phyloP scores from a whole-genome alignment of 2,888 invertebrate genomes.

The Spodoptera picta region DNA sequence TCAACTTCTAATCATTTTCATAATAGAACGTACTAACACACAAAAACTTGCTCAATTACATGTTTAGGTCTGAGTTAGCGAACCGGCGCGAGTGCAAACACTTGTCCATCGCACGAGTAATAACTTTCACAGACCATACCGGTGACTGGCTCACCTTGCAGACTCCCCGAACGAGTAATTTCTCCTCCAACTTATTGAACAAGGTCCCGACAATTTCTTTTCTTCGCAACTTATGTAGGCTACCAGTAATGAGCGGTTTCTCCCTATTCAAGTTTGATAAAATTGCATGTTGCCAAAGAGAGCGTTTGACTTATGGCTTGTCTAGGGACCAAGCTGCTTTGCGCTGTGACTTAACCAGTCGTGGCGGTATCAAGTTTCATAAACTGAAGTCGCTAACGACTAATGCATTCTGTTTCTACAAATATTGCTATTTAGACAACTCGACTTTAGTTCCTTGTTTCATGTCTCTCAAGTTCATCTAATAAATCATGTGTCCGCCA shows the following conservation, averaged over 20 bases:
- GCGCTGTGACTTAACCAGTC: slow-evolving; percentile 60
- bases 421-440: slow-evolving; percentile 40
- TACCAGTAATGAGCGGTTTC: slow-evolving; percentile 81
- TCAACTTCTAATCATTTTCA: slow-evolving; percentile 47
- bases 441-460: slow-evolving; percentile 50
- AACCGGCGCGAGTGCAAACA: slow-evolving; percentile 36
- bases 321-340: slow-evolving; percentile 52
- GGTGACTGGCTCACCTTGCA: slow-evolving; percentile 79
- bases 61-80: slow-evolving; percentile 57
- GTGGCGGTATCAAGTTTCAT: slow-evolving; percentile 63
- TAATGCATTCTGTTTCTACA: slow-evolving; percentile 62
- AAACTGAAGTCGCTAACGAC: slow-evolving; percentile 59
- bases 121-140: slow-evolving; percentile 83
- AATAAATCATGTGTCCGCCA: slow-evolving; percentile 70
- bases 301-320: slow-evolving; percentile 67
- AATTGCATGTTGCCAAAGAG: slow-evolving; percentile 72
- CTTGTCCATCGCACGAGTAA: slow-evolving; percentile 61
- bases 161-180: slow-evolving; percentile 74
- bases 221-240: slow-evolving; percentile 81
- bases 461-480: slow-evolving; percentile 57
- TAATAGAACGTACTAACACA: slow-evolving; percentile 29
- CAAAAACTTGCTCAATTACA: slow-evolving; percentile 53
- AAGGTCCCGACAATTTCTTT: slow-evolving; percentile 82
- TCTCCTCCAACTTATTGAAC: slow-evolving; percentile 76
- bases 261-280: slow-evolving; percentile 74